Evolutionary conservation across 2,797 vertebrate species (phyloP), one percentile per base, ranked within the genome.

Genomic region (Phalanger gymnotis): DNA sequence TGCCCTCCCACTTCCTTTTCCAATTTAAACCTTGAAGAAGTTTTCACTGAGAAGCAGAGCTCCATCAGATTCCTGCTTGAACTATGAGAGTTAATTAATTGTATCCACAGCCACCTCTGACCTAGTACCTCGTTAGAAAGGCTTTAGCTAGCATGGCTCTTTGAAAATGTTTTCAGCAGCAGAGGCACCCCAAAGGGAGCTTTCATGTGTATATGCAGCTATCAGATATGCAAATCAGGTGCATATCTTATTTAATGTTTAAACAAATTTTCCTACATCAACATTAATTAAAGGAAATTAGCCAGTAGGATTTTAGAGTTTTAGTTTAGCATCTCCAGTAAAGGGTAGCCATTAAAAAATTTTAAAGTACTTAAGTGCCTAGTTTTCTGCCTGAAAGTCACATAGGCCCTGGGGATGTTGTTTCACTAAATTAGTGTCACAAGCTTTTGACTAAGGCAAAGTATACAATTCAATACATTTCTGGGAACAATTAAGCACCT

Each of bases 321-420:
- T 53, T 94, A 30, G 31, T 87, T 0, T 55, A 90, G 40, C 40
- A 87, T 87, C 40, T 5, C 22, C 27, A 40, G 34, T 91, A 96
- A 96, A 81, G 96, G 25, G 0, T 92, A 14, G 90, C 81, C 61
- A 30, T 96, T 90, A 94, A 95, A 91, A 47, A 93, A 40, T 52
- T 92, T 92, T 31, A 30, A 34, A 51, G 91, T 40, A 96, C 27
- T 34, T 53, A 96, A 90, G 3, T 93, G 40, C 91, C 1, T 73
- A 40, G n/a, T 19, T 73, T 16, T 89, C 7, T 93, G 6, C 73
- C 87, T 61, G 40, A n/a, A 94, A 94, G n/a, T 40, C 91, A 52
- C 12, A 94, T 94, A 54, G 73, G 40, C 4, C 30, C 2, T n/a
- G 28, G 3, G 19, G 19, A 90, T 6, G 73, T 66, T 6, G 7